Percentiles rank a stretch among this genome's conserved stretches.
Conservation (phyloP, 2,888 invertebrate genomes). For the Sphaeridia pumilis region DNA sequence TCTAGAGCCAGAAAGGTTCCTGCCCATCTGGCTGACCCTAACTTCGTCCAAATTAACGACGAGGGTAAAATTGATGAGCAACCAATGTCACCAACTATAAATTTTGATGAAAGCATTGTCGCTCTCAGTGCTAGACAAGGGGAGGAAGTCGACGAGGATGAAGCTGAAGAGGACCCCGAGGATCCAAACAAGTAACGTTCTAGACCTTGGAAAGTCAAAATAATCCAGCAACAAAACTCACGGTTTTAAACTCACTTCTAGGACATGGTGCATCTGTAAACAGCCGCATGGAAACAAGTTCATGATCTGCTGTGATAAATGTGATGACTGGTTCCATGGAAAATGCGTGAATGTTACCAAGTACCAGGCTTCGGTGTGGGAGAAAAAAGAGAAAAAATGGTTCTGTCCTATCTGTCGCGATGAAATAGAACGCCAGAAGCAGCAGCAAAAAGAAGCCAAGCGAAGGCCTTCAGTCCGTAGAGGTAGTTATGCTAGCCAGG, state of each 20-base stretch:
- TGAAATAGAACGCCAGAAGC: conserved; percentile 39
- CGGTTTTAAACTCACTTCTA: conserved; percentile 42
- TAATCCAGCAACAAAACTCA: too few relatives aligned
- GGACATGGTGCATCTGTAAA: conserved; percentile 89
- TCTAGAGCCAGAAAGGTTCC: conserved; percentile 48
- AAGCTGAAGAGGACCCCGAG: conserved; percentile 39
- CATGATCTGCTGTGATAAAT: conserved; percentile 94
- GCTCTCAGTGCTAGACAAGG: conserved; percentile 33
- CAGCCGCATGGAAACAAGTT: conserved; percentile 90
- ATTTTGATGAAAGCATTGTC: background rate
- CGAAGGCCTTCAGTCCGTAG: background rate
- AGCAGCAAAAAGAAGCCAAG: conserved; percentile 9
- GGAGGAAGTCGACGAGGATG: conserved; percentile 36
- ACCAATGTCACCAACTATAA: background rate
- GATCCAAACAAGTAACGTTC: conserved; percentile 35
- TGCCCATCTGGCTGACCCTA: conserved; percentile 46
- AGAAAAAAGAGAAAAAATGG: conserved; percentile 76
- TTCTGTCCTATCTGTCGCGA: conserved; percentile 69
- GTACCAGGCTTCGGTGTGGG: conserved; percentile 75
- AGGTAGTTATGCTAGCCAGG: background rate
- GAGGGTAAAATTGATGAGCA: conserved; percentile 15
- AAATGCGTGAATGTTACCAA: conserved; percentile 88
- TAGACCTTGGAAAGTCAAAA: background rate
- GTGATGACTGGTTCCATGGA: conserved; percentile 98
- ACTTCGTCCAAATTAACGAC: conserved; percentile 30